Base-by-base conservation (phyloP, 2,888 invertebrate genomes). In the Mystacides longicornis region DNA sequence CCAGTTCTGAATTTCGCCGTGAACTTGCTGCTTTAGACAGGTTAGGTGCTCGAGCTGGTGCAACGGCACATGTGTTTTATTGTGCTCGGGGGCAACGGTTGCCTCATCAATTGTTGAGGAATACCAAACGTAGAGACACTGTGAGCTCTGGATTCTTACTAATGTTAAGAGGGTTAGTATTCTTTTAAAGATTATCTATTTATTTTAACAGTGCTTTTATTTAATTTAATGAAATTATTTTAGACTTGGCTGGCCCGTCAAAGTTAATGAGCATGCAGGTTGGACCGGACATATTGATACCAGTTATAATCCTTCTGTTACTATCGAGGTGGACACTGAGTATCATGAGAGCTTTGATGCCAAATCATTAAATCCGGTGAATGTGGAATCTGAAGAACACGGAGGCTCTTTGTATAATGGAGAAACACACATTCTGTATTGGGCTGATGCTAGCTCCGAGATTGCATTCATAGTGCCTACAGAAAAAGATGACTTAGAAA, bases 361-460 rank as follows among this genome's bases (percentile, higher is more conserved):
- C 65, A 53, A 19, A 33, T 51, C 50, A 1, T 62, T 16, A 52
- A 62, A 9, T 47, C 55, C 42, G n/a, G 51, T 4, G 23, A 57
- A 19, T 1, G 22, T 37, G 49, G 31, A 52, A 45, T 49, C 59
- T 46, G 73, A 77, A 57, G 65, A 66, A 1, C 78, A 79, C 62
- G 83, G 86, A 14, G 90, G 89, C 46, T 73, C 83, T 61, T 71
- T 85, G 51, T 95, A 89, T 67, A 92, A 93, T 70, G 95, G 94
- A 0, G 81, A 85, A 53, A 84, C 86, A 55, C 86, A 89, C 69
- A 86, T 94, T 2, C 75, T 97, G 1, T 97, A 96, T 71, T 97
- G 96, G 96, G 90, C 95, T 1, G 96, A 97, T 71, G 89, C 93
- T 0, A 87, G 87, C 49, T 89, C 92, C 2, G 98, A 99, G 77